Conservation (phyloP, 2,113 vertebrate species). For the Silurus glanis region DNA sequence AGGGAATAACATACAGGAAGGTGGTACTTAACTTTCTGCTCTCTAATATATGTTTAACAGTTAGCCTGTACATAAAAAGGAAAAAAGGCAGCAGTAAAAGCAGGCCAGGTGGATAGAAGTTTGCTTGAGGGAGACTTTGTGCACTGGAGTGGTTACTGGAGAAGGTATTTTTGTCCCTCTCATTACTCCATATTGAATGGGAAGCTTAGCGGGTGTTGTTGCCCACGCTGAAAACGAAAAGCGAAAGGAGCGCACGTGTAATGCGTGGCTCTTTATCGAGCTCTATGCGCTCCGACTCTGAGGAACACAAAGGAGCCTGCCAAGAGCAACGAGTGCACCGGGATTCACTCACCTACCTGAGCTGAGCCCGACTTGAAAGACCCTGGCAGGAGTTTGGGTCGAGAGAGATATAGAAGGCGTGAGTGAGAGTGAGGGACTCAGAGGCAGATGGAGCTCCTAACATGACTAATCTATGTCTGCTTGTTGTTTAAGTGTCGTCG, state of each 20-base stretch:
- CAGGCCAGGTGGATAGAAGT: background rate
- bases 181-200: slow-evolving; percentile 36
- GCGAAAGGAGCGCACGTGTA: background rate
- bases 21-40: slow-evolving; percentile 38
- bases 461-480: slow-evolving; percentile 61
- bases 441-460: slow-evolving; percentile 52
- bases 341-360: slow-evolving; percentile 40
- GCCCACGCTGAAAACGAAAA: slow-evolving; percentile 44
- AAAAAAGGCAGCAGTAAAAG: background rate
- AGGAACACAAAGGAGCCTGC: slow-evolving; percentile 31
- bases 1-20: slow-evolving; percentile 17
- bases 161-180: slow-evolving; percentile 29
- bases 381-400: slow-evolving; percentile 11
- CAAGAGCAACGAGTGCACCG: slow-evolving; percentile 9
- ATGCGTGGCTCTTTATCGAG: slow-evolving; percentile 23
- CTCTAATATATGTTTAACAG: slow-evolving; percentile 41
- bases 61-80: slow-evolving; percentile 17
- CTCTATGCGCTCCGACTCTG: background rate
- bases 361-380: slow-evolving; percentile 39
- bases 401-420: slow-evolving; percentile 15
- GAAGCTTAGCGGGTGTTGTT: slow-evolving; percentile 12
- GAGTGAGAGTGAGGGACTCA: background rate
- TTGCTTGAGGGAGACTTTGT: background rate
- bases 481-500: slow-evolving; percentile 60
- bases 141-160: background rate